Conservation (phyloP, 1,140 invertebrate genomes). For the Caenorhabditis brenneri region DNA sequence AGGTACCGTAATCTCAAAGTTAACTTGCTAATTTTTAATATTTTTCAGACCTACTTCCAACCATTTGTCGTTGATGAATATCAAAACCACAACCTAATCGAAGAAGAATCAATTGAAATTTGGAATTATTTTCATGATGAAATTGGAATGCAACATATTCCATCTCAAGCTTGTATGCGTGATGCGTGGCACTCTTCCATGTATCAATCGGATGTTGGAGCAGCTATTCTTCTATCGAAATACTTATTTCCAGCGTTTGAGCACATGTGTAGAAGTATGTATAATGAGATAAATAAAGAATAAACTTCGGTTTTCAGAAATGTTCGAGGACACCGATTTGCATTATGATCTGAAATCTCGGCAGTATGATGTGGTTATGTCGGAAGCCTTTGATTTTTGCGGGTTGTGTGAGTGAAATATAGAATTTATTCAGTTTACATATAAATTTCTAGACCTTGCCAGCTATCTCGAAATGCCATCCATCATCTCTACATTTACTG, state of each 20-base stretch:
- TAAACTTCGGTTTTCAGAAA: too few species aligned
- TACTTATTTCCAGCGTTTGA: not conserved
- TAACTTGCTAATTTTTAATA: too few species aligned
- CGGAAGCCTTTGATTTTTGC: not conserved
- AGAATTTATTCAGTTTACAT: not conserved
- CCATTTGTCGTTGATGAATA: constrained; percentile 6
- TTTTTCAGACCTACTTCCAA: not conserved
- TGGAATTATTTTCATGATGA: constrained; percentile 25
- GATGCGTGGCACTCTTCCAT: not conserved
- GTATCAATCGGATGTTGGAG: constrained; percentile 11
- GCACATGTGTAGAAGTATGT: not conserved
- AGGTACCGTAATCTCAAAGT: too few species aligned
- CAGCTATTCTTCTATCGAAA: not conserved
- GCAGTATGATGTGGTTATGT: not conserved
- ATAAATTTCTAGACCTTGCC: not conserved
- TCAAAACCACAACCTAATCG: not conserved
- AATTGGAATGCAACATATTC: not conserved
- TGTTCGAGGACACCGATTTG: too few species aligned
- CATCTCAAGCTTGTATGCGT: not conserved
- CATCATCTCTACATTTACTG: not conserved
- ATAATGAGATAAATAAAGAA: too few species aligned
- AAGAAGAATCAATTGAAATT: not conserved
- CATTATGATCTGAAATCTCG: too few species aligned
- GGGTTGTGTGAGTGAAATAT: not conserved
- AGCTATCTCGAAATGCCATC: not conserved